Base-by-base conservation (phyloP, 35 echinoderm and acorn worm genomes). In the Hemicentrotus pulcherrimus region DNA sequence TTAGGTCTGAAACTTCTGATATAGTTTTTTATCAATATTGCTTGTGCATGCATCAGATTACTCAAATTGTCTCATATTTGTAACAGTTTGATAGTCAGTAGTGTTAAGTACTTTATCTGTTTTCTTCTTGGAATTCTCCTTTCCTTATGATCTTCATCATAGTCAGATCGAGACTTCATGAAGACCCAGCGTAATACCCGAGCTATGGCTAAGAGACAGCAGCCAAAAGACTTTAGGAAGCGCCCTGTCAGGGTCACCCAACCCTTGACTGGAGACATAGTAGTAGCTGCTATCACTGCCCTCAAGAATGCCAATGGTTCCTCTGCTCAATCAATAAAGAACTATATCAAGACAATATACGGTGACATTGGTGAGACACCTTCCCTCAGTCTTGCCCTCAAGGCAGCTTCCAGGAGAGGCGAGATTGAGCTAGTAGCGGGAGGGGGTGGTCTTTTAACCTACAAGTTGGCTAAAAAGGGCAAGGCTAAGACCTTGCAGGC, bases 281-380 rank as follows among this genome's bases (percentile, higher is more conserved):
- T 97, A 4, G 15, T 50, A 4, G 94, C 96, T n/a, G 96, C 96
- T 58, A 47, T 97, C 11, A 47, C 86, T 86, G 90, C 86, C 58
- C 78, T 97, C 88, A 97, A 95, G 47, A 87, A 97, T 13, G 30
- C 94, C 45, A 86, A 92, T 32, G 96, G 96, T 30, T 95, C 96
- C 46, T 97, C 96, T 18, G 47, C 87, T 19, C 94, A 95, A 89
- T 94, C 96, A 22, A 97, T 97, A 94, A 97, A 95, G 94, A 97
- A 97, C 88, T 97, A 97, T 89, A 86, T 97, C 86, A 12, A 94
- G 31, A 78, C 65, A 78, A 78, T 78, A 22, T n/a, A 78, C 28
- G 65, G 65, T 78, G 65, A 78, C 24, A 18, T 78, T 22, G 19
- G 65, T n/a, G 28, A 28, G 28, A 22, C 65, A 78, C 7, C 65